phyloP scores from a whole-genome alignment of 2,888 invertebrate genomes.

The Drosophila mimica region DNA sequence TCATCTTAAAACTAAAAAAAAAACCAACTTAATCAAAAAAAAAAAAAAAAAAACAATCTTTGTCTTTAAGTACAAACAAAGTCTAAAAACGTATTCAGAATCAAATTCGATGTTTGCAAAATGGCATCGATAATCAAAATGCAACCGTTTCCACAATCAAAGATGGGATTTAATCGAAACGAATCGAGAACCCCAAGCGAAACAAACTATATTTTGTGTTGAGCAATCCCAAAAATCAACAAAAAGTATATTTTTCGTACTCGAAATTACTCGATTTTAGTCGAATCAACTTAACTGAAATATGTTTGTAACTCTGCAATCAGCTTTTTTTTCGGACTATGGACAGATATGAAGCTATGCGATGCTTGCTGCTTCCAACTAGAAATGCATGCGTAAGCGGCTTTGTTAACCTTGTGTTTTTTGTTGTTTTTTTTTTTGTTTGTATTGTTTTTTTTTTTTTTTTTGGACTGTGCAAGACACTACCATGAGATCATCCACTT shows the following conservation, averaged over 20 bases:
- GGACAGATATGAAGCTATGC: neutral
- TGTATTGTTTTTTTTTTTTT: neutral
- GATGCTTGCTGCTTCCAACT: neutral
- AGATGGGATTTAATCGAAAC: too few relatives aligned
- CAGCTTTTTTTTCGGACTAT: neutral
- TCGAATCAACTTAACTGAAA: neutral
- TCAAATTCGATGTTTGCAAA: neutral
- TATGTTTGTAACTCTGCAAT: neutral
- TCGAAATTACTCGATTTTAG: neutral
- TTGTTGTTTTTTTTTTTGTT: slow-evolving; percentile 8
- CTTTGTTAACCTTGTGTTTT: slow-evolving; percentile 37
- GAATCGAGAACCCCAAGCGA: too few relatives aligned
- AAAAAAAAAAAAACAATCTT: neutral
- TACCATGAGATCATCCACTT: slow-evolving; percentile 49
- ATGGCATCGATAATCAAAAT: neutral
- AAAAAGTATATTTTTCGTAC: neutral
- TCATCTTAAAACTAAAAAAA: neutral
- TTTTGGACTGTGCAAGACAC: neutral
- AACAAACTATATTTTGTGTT: too few relatives aligned
- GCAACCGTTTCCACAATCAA: too few relatives aligned
- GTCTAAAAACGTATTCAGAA: neutral
- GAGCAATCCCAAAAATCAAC: neutral
- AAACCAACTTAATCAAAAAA: neutral
- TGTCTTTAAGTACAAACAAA: neutral
- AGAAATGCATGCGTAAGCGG: slow-evolving; percentile 20